A percentile compares a stretch with the other conserved stretches of the same genome.
phyloP scores from a whole-genome alignment of 2,113 vertebrate species.

The Phylloscopus trochiloides region DNA sequence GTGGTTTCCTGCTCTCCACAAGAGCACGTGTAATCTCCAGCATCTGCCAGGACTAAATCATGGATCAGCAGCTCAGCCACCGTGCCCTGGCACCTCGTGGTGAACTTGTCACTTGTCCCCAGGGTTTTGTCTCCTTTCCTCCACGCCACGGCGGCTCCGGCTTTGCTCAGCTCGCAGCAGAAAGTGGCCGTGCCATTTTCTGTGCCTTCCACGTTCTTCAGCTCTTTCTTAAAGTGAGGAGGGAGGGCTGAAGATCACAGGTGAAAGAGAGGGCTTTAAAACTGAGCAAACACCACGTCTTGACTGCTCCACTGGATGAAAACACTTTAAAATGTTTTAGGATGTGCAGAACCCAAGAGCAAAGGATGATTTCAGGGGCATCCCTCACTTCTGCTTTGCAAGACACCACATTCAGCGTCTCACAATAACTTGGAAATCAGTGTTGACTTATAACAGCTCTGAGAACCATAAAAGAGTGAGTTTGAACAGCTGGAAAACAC shows the following conservation, averaged over 20 bases:
- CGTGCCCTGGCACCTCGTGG: constrained; percentile 64
- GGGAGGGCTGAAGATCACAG: constrained; percentile 60
- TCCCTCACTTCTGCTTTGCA: background rate
- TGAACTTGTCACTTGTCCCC: constrained; percentile 68
- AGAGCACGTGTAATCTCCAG: constrained; percentile 81
- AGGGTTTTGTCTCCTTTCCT: constrained; percentile 56
- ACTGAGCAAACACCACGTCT: rapidly evolving
- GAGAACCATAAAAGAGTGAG: background rate
- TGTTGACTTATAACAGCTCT: background rate
- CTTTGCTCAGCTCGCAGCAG: constrained; percentile 66
- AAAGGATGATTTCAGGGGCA: background rate
- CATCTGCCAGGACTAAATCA: constrained; percentile 69
- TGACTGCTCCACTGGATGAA: background rate
- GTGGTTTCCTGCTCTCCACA: constrained; percentile 82
- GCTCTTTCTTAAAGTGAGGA: constrained; percentile 27
- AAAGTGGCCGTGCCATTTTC: constrained; percentile 37
- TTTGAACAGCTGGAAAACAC: background rate
- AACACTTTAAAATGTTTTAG: background rate
- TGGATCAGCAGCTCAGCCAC: constrained; percentile 72
- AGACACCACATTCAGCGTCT: background rate
- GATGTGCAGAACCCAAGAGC: background rate
- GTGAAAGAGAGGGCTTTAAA: constrained; percentile 14
- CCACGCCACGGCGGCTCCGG: constrained; percentile 24
- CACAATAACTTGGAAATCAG: background rate
- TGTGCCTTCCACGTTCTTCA: constrained; percentile 43